Evolutionary conservation across 2,888 invertebrate species (phyloP).

Genomic region (Alentia gelatinosa): DNA sequence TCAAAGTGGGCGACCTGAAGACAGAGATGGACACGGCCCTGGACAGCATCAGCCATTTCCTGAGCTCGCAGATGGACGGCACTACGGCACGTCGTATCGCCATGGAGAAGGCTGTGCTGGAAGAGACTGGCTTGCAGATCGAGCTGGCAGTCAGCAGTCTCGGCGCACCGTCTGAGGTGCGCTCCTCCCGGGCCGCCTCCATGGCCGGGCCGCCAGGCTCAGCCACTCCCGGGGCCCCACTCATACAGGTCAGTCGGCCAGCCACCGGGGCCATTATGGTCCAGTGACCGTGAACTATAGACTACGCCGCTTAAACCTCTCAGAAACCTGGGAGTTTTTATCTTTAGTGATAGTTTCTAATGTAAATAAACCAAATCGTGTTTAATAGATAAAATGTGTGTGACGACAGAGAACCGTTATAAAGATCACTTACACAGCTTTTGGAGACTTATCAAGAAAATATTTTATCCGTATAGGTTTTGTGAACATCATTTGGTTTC

Average conservation of each 20-base stretch:
- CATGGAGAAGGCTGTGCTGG: constrained; percentile 58
- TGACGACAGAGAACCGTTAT: too few relatives aligned
- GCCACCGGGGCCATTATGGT: neutral
- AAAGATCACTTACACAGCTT: too few relatives aligned
- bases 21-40: constrained; percentile 71
- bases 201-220: neutral
- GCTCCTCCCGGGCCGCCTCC: neutral
- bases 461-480: too few relatives aligned
- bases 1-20: constrained; percentile 59
- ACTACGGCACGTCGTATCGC: constrained; percentile 61
- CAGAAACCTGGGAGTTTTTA: too few relatives aligned
- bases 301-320: too few relatives aligned
- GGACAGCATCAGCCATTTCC: constrained; percentile 73
- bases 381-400: too few relatives aligned
- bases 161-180: neutral
- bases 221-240: neutral
- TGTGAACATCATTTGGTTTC: too few relatives aligned
- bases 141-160: neutral
- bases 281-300: too few relatives aligned
- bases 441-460: too few relatives aligned
- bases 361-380: too few relatives aligned
- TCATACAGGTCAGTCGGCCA: neutral
- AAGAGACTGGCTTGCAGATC: constrained; percentile 23
- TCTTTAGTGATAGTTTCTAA: too few relatives aligned
- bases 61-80: constrained; percentile 74